These are phyloP conservation scores for Patiria miniata DNA, from an alignment of 35 echinoderm and acorn worm species.

Conservation along the genomic window DNA sequence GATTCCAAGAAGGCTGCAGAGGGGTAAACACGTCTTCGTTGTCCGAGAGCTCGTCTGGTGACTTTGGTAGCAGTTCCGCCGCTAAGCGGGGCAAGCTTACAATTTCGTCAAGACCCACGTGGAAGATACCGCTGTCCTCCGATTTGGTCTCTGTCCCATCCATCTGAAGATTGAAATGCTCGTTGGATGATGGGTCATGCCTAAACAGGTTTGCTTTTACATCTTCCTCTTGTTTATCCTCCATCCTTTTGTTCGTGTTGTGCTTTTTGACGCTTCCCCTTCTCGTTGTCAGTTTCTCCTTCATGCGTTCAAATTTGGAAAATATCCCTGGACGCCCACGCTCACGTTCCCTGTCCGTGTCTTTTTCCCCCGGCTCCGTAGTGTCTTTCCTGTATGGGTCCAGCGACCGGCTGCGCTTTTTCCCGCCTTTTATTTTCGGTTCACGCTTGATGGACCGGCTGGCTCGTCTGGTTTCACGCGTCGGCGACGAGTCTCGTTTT, in stretches of 20 bases:
- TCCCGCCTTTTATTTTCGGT: conserved; percentile 52
- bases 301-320: conserved; percentile 95
- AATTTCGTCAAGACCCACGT: conserved; percentile 59
- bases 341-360: conserved; percentile 61
- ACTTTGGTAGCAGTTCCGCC: conserved; percentile 47
- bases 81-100: conserved; percentile 35
- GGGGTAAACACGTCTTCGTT: conserved; percentile 77
- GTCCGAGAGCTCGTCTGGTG: conserved; percentile 72
- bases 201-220: conserved; percentile 30
- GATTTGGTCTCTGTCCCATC: conserved; percentile 90
- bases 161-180: conserved; percentile 44
- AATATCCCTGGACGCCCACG: conserved; percentile 80
- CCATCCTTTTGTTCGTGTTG: conserved; percentile 43
- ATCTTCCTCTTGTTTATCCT: conserved; percentile 72
- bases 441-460: conserved; percentile 67
- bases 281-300: conserved; percentile 83
- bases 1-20: conserved; percentile 29
- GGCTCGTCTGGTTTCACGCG: conserved; percentile 29
- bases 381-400: conserved; percentile 80
- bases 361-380: background rate
- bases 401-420: conserved; percentile 77
- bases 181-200: conserved; percentile 16
- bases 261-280: conserved; percentile 77
- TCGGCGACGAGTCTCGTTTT: background rate
- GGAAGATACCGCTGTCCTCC: conserved; percentile 90